Percentiles rank a stretch among this genome's conserved stretches.
Conservation (phyloP, 1,140 invertebrate genomes). For the Pseudomyrmex dendroicus region DNA sequence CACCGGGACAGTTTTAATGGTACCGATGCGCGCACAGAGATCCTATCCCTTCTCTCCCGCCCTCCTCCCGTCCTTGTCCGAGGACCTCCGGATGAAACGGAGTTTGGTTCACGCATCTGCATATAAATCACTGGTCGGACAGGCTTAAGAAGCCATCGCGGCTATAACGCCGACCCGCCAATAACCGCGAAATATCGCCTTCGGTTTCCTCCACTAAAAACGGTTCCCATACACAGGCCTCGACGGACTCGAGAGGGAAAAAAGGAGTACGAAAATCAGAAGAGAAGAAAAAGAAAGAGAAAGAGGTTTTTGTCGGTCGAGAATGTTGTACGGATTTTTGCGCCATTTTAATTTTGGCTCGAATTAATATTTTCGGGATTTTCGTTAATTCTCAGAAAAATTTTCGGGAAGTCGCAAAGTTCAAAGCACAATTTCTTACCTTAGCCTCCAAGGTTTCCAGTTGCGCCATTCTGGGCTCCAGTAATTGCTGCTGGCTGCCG, state of each 20-base stretch:
- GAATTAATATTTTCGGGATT: neutral
- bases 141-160: constrained; percentile 68
- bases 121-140: constrained; percentile 81
- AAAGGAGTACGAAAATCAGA: neutral
- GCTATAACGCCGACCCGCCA: constrained; percentile 69
- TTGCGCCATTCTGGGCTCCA: constrained; percentile 88
- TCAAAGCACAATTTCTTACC: constrained; percentile 84
- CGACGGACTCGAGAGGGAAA: neutral
- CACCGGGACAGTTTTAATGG: constrained; percentile 75
- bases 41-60: neutral
- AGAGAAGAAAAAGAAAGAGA: neutral
- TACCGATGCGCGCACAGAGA: constrained; percentile 43
- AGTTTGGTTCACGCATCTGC: constrained; percentile 77
- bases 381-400: neutral
- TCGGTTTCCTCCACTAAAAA: constrained; percentile 64
- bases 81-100: constrained; percentile 67
- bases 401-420: neutral
- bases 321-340: constrained; percentile 9
- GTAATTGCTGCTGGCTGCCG: constrained; percentile 73
- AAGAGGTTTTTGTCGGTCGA: neutral
- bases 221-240: constrained; percentile 43
- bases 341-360: neutral
- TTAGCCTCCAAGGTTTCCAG: constrained; percentile 92
- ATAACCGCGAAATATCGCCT: constrained; percentile 71
- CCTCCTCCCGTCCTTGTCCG: constrained; percentile 41